Evolutionary conservation across 2,113 vertebrate genomes (phyloP), one percentile per base, ranked within the genome.

Genomic region (Plotosus lineatus): DNA sequence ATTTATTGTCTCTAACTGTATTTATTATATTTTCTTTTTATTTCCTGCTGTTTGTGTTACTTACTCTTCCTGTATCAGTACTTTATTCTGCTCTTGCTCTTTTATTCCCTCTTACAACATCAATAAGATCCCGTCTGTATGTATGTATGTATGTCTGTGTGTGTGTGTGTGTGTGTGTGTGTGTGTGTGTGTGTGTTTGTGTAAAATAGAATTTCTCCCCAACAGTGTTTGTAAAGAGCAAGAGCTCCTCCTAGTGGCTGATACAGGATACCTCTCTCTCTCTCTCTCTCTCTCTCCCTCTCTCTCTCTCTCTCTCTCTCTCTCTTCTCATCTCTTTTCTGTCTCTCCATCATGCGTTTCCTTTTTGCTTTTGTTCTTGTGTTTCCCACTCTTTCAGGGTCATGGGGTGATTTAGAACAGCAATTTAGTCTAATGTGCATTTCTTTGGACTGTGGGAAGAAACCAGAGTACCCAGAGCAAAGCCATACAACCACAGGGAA

Each of bases 291-390:
- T 75, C 12, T 65, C 48, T 58, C 63, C 90, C 89, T 48, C 89
- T 88, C 85, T 86, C 86, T 83, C 77, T 80, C 85, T 90, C 46
- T 63, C 84, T 88, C 91, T 89, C 89, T 75, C 90, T 56, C 48
- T 88, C 90, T 91, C 90, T 89, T 90, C 89, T 93, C 90, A 89
- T 76, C 56, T 72, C 55, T 42, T 86, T 89, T 85, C 85, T 87
- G 60, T 71, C 26, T 66, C 21, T 38, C 28, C n/a, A 26, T 71
- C 33, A 50, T 0, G n/a, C 28, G n/a, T 17, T 51, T 9, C 23
- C 50, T 65, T 7, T 17, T 51, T 9, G 19, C 50, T 65, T 7
- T 19, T 28, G 6, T 66, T 28, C 55, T 3, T 36, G 72, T 75
- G 48, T n/a, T n/a, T n/a, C n/a, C n/a, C n/a, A n/a, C n/a, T n/a